Evolutionary conservation across 1,140 invertebrate species (phyloP).

Genomic region (Hylaeus volcanicus): DNA sequence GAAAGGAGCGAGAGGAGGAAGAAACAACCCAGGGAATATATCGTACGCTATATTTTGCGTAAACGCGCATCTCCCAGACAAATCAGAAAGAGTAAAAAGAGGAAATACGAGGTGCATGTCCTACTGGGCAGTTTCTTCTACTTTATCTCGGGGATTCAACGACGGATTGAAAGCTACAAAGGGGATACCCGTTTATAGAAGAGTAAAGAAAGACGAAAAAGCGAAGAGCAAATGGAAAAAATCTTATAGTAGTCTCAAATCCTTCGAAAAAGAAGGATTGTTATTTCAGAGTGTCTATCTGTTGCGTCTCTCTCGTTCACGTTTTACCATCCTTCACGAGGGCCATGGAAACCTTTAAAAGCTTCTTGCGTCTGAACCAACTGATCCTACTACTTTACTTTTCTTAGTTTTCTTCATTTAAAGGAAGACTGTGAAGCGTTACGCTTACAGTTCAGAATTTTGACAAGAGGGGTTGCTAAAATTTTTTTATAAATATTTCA

Average conservation of each 20-base stretch:
- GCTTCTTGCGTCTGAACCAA: slow-evolving; percentile 12
- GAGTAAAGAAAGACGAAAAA: neutral
- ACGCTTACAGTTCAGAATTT: neutral
- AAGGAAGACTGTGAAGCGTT: neutral
- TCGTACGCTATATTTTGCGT: slow-evolving; percentile 5
- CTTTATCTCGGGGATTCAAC: neutral
- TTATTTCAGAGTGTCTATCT: slow-evolving; percentile 39
- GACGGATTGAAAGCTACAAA: slow-evolving; percentile 35
- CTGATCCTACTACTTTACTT: neutral
- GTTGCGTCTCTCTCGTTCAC: slow-evolving; percentile 9
- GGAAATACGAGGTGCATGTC: neutral
- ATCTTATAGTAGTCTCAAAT: slow-evolving; percentile 32
- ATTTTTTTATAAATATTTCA: too few species aligned
- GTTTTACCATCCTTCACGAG: neutral
- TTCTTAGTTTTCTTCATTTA: neutral
- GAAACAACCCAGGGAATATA: neutral
- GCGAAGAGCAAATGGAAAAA: slow-evolving; percentile 30
- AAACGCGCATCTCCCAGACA: neutral
- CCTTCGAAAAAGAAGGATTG: slow-evolving; percentile 22
- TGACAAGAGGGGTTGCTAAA: neutral
- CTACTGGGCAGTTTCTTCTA: neutral
- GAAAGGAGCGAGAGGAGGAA: neutral
- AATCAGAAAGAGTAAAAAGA: neutral
- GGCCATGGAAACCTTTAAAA: slow-evolving; percentile 14
- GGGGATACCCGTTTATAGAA: slow-evolving; percentile 16